Evolutionary conservation across 2,113 vertebrate genomes (phyloP).

Genomic region (Rattus rattus): DNA sequence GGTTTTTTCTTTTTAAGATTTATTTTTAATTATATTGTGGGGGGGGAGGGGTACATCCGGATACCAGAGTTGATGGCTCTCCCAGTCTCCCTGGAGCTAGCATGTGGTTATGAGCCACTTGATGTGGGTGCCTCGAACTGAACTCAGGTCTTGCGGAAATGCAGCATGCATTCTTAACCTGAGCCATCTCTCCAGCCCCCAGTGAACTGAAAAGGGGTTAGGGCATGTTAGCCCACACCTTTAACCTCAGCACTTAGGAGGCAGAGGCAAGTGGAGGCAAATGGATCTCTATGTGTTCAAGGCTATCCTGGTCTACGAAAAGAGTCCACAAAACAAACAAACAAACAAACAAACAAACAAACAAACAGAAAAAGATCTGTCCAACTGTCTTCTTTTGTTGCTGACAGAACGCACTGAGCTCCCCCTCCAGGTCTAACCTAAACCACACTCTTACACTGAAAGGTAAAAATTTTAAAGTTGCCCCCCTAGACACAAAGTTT

Average conservation of each 20-base stretch:
- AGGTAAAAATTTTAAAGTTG: no score
- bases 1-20: no score
- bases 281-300: no score
- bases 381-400: background rate
- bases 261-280: no score
- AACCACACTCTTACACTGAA: background rate
- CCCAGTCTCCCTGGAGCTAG: background rate
- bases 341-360: background rate
- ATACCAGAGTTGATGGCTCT: background rate
- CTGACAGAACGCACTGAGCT: background rate
- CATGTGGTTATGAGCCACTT: background rate
- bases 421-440: background rate
- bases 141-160: background rate
- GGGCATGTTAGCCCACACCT: no score
- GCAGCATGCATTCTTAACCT: background rate
- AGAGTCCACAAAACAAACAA: no score
- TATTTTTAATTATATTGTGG: background rate
- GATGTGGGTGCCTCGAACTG: background rate
- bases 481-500: no score
- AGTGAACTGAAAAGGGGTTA: background rate
- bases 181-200: background rate
- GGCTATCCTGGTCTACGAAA: no score
- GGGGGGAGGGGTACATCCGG: no score
- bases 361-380: background rate
- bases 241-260: no score